phyloP scores from a whole-genome alignment of 2,888 invertebrate genomes.

The Cheiracanthium punctorium region DNA sequence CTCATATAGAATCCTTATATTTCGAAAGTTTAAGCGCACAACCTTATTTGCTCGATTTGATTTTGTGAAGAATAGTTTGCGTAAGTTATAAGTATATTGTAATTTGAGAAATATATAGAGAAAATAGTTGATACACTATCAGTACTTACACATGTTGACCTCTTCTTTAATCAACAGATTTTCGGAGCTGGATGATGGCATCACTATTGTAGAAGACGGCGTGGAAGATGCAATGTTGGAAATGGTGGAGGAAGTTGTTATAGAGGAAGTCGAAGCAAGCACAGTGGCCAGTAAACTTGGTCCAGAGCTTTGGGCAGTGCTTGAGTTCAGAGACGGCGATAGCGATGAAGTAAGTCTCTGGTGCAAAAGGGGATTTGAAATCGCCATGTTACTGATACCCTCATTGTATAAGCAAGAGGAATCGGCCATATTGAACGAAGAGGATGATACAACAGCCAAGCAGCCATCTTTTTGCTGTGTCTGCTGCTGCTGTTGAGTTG shows the following conservation, averaged over 20 bases:
- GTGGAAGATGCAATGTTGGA: constrained; percentile 21
- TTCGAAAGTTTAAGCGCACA: too few relatives aligned
- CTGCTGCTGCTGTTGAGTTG: not conserved
- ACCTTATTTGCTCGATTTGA: too few relatives aligned
- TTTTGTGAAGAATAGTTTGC: too few relatives aligned
- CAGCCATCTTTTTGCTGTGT: not conserved
- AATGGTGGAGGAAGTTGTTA: constrained; percentile 23
- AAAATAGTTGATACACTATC: too few relatives aligned
- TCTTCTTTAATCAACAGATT: constrained; percentile 32
- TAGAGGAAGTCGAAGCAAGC: constrained; percentile 22
- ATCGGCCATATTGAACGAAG: constrained; percentile 34
- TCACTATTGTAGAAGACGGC: not conserved
- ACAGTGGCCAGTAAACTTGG: constrained; percentile 15
- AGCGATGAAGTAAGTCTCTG: constrained; percentile 41
- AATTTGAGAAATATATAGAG: too few relatives aligned
- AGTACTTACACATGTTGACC: constrained; percentile 30
- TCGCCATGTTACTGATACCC: constrained; percentile 27
- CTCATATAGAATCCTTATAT: too few relatives aligned
- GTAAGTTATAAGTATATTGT: too few relatives aligned
- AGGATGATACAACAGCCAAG: not conserved
- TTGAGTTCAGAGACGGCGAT: constrained; percentile 13
- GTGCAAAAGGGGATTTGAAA: constrained; percentile 45
- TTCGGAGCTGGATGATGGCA: constrained; percentile 47
- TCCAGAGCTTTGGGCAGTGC: constrained; percentile 24
- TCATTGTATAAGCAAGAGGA: constrained; percentile 37